phyloP scores from a whole-genome alignment of 1,140 invertebrate genomes.

The Euura lappo region DNA sequence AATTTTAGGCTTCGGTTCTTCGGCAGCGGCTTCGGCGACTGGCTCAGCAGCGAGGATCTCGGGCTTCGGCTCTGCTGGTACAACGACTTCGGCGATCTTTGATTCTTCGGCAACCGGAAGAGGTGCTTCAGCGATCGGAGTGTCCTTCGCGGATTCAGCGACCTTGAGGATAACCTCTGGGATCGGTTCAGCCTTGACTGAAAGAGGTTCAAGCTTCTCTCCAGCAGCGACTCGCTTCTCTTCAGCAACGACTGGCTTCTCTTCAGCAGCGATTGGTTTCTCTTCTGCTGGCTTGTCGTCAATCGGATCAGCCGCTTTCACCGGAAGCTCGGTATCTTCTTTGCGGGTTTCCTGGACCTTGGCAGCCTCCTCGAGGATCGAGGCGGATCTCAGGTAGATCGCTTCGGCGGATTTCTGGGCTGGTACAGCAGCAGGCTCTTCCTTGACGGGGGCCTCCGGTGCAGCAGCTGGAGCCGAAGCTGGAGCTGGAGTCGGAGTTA shows the following conservation, averaged over 20 bases:
- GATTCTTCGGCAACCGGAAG: neutral
- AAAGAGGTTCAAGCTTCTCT: neutral
- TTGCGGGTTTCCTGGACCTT: neutral
- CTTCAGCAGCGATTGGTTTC: neutral
- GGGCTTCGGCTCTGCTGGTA: neutral
- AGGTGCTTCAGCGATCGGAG: slow-evolving; percentile 7
- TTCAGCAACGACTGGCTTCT: slow-evolving; percentile 10
- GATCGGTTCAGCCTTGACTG: slow-evolving; percentile 36
- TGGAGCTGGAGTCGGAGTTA: neutral
- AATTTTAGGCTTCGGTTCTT: neutral
- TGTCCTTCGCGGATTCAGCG: slow-evolving; percentile 33
- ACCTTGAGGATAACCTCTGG: slow-evolving; percentile 58
- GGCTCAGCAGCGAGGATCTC: slow-evolving; percentile 9
- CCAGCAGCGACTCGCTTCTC: slow-evolving; percentile 26
- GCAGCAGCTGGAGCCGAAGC: slow-evolving; percentile 19
- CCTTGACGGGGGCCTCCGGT: slow-evolving; percentile 8
- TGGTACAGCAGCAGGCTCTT: slow-evolving; percentile 5
- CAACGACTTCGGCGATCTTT: neutral
- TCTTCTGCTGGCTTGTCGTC: slow-evolving; percentile 12
- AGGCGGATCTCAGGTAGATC: neutral
- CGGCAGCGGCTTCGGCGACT: neutral
- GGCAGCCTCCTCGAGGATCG: neutral
- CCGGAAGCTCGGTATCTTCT: neutral
- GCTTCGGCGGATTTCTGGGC: neutral
- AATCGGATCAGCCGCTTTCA: neutral